Base-by-base conservation (phyloP, 2,888 invertebrate genomes). In the Raillietiella orientalis region DNA sequence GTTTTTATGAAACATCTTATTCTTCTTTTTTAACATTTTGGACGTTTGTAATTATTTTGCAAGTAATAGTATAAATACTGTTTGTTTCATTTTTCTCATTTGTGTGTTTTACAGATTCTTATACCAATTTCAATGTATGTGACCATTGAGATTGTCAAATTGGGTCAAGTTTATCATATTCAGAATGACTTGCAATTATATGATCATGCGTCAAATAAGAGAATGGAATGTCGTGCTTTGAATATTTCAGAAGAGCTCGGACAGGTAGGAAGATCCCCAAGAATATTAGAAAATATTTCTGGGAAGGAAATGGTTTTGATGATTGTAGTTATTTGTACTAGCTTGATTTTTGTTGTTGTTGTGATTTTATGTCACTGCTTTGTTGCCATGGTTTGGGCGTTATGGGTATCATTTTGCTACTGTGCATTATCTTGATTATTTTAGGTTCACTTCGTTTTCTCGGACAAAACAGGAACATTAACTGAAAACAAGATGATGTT, bases 401-500 rank as follows among this genome's bases (percentile, higher is more conserved):
- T 23, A 10, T 11, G n/a, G 23, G 9, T 23, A 11, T 23, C 12
- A 23, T 23, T 23, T 9, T 6, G 15, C 14, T 3, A 28, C 8
- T n/a, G 13, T 14, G n/a, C 2, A 5, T 21, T 16, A 2, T 8
- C 5, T 15, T 29, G 29, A 24, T 19, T 25, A 21, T 33, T 37
- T 4, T 32, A 53, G 51, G 57, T 74, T 25, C 69, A 77, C 40
- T 87, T 90, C 41, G 59, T 93, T 34, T 90, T 93, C 50, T 79
- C 77, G 6, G 93, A 93, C 46, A 93, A 93, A 51, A 93, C 93
- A 2, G 93, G 93, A 4, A 93, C 93, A 2, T 51, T 93, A 29
- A 93, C 93, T 1, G 87, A 90, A 49, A 93, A 93, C 46, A 69
- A 77, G 33, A 93, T 93, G 90, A 60, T 84, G 40, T 93, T 93